Base-by-base conservation (phyloP, 64 coral and sea anemone genomes). In the Catalaphyllia jardinei region DNA sequence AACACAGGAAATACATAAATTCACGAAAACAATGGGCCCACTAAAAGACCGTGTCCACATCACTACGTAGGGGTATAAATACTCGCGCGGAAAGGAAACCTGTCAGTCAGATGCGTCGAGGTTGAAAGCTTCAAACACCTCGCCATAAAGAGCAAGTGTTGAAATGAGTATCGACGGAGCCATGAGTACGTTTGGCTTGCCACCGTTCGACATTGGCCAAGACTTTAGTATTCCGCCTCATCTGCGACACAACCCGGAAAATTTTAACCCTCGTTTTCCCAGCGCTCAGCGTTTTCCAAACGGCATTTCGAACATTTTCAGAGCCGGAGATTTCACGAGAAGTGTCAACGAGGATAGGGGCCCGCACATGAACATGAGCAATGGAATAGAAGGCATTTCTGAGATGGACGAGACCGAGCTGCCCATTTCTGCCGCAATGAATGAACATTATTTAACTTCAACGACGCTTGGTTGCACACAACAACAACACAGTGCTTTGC, bases 1-100 rank as follows among this genome's bases (percentile, higher is more conserved):
- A 96, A 93, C 80, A 93, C 95, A 97, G 95, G 95, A 97, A 97
- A 93, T 88, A 96, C 95, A 97, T 97, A 91, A 97, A 97, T 97
- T 97, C 92, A 87, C 24, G 52, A 76, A 91, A 88, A 92, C 89
- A 88, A 97, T 90, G 87, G 90, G 88, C 75, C 65, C 75, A 77
- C 86, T 90, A 91, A 88, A 87, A 97, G 88, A 93, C 79, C 54
- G 54, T 84, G 87, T 88, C 93, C 73, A 77, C 88, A 93, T 87
- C 60, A 51, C 89, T 92, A 91, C 81, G 79, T 91, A 89, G 90
- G 74, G 76, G 82, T 97, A 97, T 97, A 97, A 97, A 97, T 87
- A 86, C 87, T 60, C 78, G 83, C 83, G 88, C 79, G 87, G 50
- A 74, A 82, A 74, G 67, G 51, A 82, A 83, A 87, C 74, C 89